phyloP scores from a whole-genome alignment of 2,888 invertebrate genomes.

The Poecilobothrus nobilitatus region DNA sequence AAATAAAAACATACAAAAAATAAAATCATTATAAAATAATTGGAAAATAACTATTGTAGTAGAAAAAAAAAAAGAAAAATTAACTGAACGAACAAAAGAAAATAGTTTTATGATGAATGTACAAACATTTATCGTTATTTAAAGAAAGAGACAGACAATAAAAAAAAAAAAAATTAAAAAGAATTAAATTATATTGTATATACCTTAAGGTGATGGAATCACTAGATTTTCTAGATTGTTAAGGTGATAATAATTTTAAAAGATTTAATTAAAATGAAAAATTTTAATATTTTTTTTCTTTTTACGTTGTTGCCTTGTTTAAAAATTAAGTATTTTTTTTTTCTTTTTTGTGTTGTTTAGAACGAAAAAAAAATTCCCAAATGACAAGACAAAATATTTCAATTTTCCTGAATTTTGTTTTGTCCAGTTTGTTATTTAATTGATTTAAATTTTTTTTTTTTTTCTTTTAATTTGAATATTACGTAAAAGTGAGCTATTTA shows the following conservation, averaged over 20 bases:
- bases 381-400: background rate
- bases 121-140: background rate
- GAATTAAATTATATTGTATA: too few species aligned
- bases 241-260: background rate
- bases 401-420: background rate
- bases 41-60: background rate
- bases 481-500: too few species aligned
- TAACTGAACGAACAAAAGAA: background rate
- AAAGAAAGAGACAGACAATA: background rate
- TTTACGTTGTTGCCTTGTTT: background rate
- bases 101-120: background rate
- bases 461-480: too few species aligned
- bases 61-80: background rate
- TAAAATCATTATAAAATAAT: background rate
- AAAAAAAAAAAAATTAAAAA: too few species aligned
- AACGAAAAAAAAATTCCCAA: background rate
- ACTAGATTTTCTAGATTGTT: background rate
- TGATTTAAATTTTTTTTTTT: background rate
- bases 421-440: background rate
- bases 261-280: conserved; percentile 1
- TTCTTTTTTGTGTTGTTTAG: background rate
- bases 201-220: background rate
- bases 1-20: background rate
- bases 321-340: too few species aligned
- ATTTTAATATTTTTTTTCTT: background rate